Evolutionary conservation across 2,888 invertebrate genomes (phyloP).

Genomic region (Caenorhabditis wallacei): DNA sequence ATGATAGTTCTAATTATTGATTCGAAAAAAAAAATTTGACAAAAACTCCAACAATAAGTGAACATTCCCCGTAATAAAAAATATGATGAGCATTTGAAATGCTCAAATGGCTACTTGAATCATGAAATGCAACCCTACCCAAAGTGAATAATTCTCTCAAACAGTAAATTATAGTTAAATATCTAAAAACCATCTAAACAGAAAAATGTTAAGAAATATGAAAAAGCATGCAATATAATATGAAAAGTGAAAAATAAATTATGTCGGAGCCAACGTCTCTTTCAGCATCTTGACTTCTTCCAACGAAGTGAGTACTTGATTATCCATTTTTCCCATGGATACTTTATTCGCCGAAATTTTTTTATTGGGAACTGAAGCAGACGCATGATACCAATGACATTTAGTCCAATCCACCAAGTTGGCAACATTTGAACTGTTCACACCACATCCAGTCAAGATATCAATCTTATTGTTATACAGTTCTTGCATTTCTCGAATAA

Average conservation of each 20-base stretch:
- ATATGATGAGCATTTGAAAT: too few species aligned
- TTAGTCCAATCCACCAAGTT: slow-evolving; percentile 63
- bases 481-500: slow-evolving; percentile 64
- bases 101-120: too few species aligned
- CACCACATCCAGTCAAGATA: slow-evolving; percentile 67
- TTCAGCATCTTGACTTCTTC: slow-evolving; percentile 57
- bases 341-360: slow-evolving; percentile 36
- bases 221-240: slow-evolving; percentile 15
- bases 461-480: slow-evolving; percentile 47
- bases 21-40: too few species aligned
- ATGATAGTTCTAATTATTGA: too few species aligned
- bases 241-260: not conserved
- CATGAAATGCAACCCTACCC: not conserved
- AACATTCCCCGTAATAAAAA: not conserved
- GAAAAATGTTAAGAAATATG: slow-evolving; percentile 1
- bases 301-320: slow-evolving; percentile 46
- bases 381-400: slow-evolving; percentile 67
- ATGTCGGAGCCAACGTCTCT: slow-evolving; percentile 10
- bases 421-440: slow-evolving; percentile 61
- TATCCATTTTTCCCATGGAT: slow-evolving; percentile 56
- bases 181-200: slow-evolving; percentile 8
- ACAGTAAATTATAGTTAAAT: not conserved
- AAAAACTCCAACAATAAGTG: too few species aligned
- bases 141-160: not conserved
- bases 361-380: slow-evolving; percentile 59